phyloP scores from a whole-genome alignment of 2,113 vertebrate species.

The Gobiocypris rarus region DNA sequence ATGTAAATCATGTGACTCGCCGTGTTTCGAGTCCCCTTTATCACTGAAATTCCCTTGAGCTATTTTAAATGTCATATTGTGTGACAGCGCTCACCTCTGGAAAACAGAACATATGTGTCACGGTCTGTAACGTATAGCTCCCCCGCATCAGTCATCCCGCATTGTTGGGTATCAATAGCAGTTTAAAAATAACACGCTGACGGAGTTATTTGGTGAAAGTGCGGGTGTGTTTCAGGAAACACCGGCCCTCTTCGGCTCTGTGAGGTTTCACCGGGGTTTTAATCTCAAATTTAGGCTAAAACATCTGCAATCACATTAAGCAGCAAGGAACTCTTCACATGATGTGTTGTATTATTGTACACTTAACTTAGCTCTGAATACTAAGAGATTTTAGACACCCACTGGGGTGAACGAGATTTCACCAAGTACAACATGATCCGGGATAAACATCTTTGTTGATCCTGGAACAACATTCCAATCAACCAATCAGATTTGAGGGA shows the following conservation, averaged over 20 bases:
- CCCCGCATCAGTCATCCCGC: not conserved
- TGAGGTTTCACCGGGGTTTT: conserved; percentile 30
- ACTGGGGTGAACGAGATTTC: not conserved
- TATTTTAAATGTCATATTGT: conserved; percentile 15
- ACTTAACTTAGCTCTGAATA: conserved; percentile 12
- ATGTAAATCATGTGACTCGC: not conserved
- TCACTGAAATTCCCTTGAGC: not conserved
- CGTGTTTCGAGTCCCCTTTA: not conserved
- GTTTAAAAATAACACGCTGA: conserved; percentile 9
- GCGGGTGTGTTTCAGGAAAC: not conserved
- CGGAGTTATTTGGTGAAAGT: not conserved
- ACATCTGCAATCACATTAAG: conserved; percentile 43
- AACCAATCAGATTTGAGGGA: no score
- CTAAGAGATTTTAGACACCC: not conserved
- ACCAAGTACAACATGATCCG: no score
- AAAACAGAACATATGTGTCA: not conserved
- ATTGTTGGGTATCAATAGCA: conserved; percentile 13
- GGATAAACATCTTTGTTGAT: no score
- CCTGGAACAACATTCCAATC: no score
- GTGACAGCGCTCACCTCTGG: not conserved
- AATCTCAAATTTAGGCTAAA: conserved; percentile 35
- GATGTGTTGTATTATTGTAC: not conserved
- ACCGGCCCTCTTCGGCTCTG: not conserved
- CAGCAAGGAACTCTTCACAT: conserved; percentile 4
- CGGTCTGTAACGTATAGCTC: not conserved